Conservation (phyloP, 1,140 invertebrate genomes). For the Diprion similis region DNA sequence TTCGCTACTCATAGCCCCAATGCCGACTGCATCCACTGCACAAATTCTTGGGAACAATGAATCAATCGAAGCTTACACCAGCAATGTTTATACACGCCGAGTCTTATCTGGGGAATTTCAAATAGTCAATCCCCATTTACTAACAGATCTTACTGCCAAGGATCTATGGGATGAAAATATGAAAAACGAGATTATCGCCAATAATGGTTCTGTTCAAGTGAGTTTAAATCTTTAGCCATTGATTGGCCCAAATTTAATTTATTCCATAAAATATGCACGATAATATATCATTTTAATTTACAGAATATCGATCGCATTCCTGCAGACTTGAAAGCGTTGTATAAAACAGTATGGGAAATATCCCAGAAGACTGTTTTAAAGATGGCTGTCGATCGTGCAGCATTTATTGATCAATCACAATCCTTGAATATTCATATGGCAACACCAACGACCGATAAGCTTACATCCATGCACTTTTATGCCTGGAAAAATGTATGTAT, state of each 20-base stretch:
- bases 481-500: constrained; percentile 87
- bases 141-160: constrained; percentile 90
- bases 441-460: constrained; percentile 90
- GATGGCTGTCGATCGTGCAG: constrained; percentile 97
- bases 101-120: constrained; percentile 91
- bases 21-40: constrained; percentile 99
- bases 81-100: constrained; percentile 94
- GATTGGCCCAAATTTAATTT: constrained; percentile 5
- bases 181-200: constrained; percentile 93
- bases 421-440: constrained; percentile 97
- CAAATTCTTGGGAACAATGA: constrained; percentile 99
- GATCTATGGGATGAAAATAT: constrained; percentile 96
- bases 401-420: constrained; percentile 99
- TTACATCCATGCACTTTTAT: constrained; percentile 98
- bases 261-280: not conserved
- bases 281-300: constrained; percentile 20
- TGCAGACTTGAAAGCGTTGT: constrained; percentile 86
- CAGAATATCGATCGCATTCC: constrained; percentile 90
- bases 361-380: constrained; percentile 92
- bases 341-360: constrained; percentile 99
- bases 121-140: constrained; percentile 96
- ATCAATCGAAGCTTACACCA: constrained; percentile 97
- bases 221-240: constrained; percentile 12
- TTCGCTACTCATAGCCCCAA: constrained; percentile 93
- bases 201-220: constrained; percentile 90